Conservation (phyloP, 2,113 vertebrate species). For the Siphamia tubifer region DNA sequence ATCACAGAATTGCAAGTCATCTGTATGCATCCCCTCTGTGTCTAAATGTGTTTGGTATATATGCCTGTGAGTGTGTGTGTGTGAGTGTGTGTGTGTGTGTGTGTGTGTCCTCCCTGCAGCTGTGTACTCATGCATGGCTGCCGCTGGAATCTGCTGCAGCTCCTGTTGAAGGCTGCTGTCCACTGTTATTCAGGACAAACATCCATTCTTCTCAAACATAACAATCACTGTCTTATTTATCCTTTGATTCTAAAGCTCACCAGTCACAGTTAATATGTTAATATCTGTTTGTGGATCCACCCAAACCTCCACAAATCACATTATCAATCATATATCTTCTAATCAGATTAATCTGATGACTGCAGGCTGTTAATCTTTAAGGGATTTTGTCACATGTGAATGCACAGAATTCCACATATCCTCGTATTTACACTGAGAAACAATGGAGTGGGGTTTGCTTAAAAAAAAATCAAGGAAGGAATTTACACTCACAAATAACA, state of each 20-base stretch:
- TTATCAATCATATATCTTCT: too few relatives aligned
- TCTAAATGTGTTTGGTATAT: not conserved
- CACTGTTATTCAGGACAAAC: slow-evolving; percentile 34
- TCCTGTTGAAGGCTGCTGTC: slow-evolving; percentile 27
- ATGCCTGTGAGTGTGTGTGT: not conserved
- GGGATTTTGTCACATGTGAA: too few relatives aligned
- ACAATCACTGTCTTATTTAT: not conserved
- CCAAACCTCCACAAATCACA: too few relatives aligned
- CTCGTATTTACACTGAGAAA: too few relatives aligned
- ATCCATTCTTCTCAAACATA: not conserved
- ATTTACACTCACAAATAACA: too few relatives aligned
- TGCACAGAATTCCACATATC: too few relatives aligned
- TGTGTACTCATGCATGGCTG: slow-evolving; percentile 55
- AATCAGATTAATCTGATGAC: too few relatives aligned
- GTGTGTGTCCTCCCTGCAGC: slow-evolving; percentile 43
- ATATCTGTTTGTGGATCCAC: too few relatives aligned
- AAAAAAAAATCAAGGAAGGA: too few relatives aligned
- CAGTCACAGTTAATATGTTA: not conserved
- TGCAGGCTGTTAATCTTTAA: too few relatives aligned
- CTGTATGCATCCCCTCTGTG: not conserved
- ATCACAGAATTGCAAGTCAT: not conserved
- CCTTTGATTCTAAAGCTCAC: not conserved
- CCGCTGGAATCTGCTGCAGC: slow-evolving; percentile 49
- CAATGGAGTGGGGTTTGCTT: too few relatives aligned
- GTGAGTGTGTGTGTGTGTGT: not conserved